A percentile compares a stretch with the other conserved stretches of the same genome.
phyloP scores from a whole-genome alignment of 1,140 invertebrate species.

The Latrodectus geometricus region DNA sequence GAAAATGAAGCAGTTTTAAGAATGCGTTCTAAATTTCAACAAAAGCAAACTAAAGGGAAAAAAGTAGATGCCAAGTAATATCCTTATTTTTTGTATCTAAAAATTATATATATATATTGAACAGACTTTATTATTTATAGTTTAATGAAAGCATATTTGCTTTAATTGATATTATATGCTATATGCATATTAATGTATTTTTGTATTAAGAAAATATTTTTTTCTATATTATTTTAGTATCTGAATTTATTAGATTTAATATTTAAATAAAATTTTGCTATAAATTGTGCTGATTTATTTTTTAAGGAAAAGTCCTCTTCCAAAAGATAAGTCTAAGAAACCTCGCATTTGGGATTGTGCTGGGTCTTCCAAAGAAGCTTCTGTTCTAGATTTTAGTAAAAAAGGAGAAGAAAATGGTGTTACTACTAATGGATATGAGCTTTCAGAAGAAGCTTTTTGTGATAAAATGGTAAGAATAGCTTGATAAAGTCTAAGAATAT shows the following conservation, averaged over 20 bases:
- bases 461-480: slow-evolving; percentile 46
- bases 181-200: not conserved
- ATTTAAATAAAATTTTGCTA: too few relatives aligned
- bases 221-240: not conserved
- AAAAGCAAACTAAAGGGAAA: slow-evolving; percentile 48
- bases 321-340: slow-evolving; percentile 84
- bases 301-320: slow-evolving; percentile 77
- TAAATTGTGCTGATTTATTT: not conserved
- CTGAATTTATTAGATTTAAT: too few relatives aligned
- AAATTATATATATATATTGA: not conserved
- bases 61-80: slow-evolving; percentile 48
- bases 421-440: slow-evolving; percentile 23
- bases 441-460: slow-evolving; percentile 54
- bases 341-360: slow-evolving; percentile 89
- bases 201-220: not conserved
- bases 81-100: not conserved
- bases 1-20: not conserved
- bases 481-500: not conserved
- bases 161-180: not conserved
- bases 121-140: not conserved
- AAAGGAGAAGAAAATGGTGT: slow-evolving; percentile 42
- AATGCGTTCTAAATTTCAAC: slow-evolving; percentile 35
- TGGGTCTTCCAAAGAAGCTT: slow-evolving; percentile 83
- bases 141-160: not conserved
- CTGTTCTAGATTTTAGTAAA: slow-evolving; percentile 84